phyloP scores from a whole-genome alignment of 1,140 invertebrate species.

The Stenopsyche tienmushanensis region DNA sequence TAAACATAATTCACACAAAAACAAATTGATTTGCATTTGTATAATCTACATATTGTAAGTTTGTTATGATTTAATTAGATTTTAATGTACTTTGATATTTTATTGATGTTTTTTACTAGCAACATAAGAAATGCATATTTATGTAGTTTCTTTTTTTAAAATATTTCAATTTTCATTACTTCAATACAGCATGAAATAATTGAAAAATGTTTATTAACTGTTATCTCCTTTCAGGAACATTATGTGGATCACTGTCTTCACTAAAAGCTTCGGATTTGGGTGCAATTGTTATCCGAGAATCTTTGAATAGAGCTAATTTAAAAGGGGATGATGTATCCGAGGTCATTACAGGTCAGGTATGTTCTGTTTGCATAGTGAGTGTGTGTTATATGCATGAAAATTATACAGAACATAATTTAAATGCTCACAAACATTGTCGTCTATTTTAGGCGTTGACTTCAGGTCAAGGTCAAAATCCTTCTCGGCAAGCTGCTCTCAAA shows the following conservation, averaged over 20 bases:
- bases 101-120: too few species aligned
- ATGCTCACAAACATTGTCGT: conserved; percentile 21
- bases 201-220: too few species aligned
- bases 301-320: conserved; percentile 64
- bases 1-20: too few species aligned
- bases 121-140: too few species aligned
- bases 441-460: conserved; percentile 63
- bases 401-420: neutral
- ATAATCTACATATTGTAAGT: too few species aligned
- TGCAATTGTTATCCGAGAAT: conserved; percentile 72
- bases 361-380: conserved; percentile 17
- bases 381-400: neutral
- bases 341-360: conserved; percentile 86
- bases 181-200: too few species aligned
- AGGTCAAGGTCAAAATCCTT: conserved; percentile 84
- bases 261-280: conserved; percentile 75
- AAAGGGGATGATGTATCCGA: conserved; percentile 70
- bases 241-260: conserved; percentile 69
- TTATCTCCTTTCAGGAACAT: conserved; percentile 60
- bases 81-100: too few species aligned
- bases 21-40: too few species aligned
- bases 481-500: conserved; percentile 74
- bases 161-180: too few species aligned
- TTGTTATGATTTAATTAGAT: too few species aligned
- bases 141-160: too few species aligned